Conservation (phyloP, 2,113 vertebrate genomes). For the Elaphurus davidianus region DNA sequence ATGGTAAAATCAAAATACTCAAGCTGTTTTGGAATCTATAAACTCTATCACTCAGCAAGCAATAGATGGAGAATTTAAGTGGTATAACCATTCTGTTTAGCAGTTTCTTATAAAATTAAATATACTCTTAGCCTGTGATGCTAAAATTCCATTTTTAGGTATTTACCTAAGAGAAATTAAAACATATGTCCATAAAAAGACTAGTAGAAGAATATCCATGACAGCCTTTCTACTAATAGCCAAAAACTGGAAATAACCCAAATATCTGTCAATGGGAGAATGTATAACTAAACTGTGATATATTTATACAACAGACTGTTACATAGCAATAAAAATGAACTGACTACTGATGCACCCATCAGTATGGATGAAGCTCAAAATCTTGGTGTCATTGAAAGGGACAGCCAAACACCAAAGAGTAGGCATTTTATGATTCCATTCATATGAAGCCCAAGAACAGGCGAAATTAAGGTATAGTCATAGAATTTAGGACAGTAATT, state of each 20-base stretch:
- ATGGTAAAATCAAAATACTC: neutral
- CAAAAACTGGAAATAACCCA: neutral
- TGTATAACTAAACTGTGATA: neutral
- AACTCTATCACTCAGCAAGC: neutral
- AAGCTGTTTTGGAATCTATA: neutral
- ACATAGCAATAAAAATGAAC: neutral
- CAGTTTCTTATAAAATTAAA: constrained; percentile 26
- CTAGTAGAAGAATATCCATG: neutral
- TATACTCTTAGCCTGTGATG: neutral
- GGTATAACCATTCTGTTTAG: neutral
- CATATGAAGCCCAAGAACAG: neutral
- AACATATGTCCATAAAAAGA: neutral
- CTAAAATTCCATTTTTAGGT: neutral
- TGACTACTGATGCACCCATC: neutral
- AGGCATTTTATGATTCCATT: neutral
- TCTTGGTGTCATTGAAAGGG: neutral
- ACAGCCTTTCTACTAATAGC: neutral
- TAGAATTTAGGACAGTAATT: neutral
- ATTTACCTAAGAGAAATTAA: neutral
- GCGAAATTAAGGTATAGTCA: neutral
- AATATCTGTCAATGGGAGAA: neutral
- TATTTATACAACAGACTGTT: neutral
- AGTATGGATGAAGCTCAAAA: neutral
- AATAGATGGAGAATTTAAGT: neutral
- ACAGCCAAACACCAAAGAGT: neutral